Conservation (phyloP, 2,888 invertebrate genomes). For the Ferrisia virgata region DNA sequence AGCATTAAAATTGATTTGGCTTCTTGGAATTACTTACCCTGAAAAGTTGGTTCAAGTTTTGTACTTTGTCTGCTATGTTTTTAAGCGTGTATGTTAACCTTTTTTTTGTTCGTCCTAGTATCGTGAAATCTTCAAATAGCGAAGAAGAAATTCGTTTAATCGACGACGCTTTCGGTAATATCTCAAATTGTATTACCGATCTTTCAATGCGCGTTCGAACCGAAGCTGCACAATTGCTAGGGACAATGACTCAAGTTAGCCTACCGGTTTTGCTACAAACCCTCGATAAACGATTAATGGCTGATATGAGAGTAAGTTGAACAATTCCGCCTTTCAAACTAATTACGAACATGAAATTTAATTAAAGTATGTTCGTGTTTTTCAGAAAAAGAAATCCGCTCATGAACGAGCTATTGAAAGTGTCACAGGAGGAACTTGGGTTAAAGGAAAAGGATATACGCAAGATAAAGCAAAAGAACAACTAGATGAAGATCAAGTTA, state of each 20-base stretch:
- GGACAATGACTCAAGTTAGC: constrained; percentile 82
- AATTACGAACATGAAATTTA: background rate
- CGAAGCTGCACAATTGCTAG: constrained; percentile 79
- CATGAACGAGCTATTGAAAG: constrained; percentile 82
- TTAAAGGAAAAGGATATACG: constrained; percentile 83
- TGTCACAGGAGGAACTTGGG: constrained; percentile 84
- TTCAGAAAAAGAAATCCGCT: constrained; percentile 73
- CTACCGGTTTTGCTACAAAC: constrained; percentile 90
- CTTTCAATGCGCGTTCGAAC: constrained; percentile 83
- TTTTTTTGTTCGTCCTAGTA: constrained; percentile 15
- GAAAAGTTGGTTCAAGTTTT: constrained; percentile 63
- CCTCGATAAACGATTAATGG: constrained; percentile 95
- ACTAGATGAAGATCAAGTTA: constrained; percentile 70
- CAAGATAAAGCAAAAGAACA: constrained; percentile 77
- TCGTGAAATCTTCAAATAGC: constrained; percentile 46
- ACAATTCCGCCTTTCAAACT: background rate
- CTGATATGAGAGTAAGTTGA: constrained; percentile 75
- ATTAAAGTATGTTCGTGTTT: background rate
- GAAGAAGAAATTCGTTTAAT: constrained; percentile 83
- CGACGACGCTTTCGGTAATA: constrained; percentile 93
- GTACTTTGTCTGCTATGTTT: background rate
- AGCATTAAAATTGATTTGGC: constrained; percentile 80
- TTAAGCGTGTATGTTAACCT: background rate
- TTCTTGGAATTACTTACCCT: constrained; percentile 80
- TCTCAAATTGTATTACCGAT: constrained; percentile 91